Evolutionary conservation across 2,797 vertebrate genomes (phyloP), one percentile per base, ranked within the genome.

Genomic region (Brotogeris chrysoptera): DNA sequence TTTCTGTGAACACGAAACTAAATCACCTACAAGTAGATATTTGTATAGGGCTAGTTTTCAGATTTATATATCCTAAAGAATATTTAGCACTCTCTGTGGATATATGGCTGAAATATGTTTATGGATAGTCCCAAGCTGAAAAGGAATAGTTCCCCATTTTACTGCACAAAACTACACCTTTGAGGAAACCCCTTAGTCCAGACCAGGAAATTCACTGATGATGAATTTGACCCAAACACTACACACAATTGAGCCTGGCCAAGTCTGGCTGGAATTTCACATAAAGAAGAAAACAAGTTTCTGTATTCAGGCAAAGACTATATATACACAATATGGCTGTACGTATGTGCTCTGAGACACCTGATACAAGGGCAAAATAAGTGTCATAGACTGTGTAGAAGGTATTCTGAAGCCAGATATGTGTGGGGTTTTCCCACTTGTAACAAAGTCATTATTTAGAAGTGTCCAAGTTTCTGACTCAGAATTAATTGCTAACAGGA

Each of bases 1-100:
- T 79, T 90, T 76, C 43, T 82, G 3, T 10, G n/a, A 38, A 46
- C 32, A 30, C 0, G 0, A 32, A 0, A 1, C 38, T 28, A 21
- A 10, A n/a, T 61, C 8, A 30, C 60, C 38, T 73, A 66, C 10
- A 57, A 39, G 63, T 1, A 86, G 28, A 41, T 89, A 10, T 8
- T 36, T 85, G 25, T 70, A 21, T 16, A 77, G n/a, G 52, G 28
- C 17, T 70, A 12, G 13, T 66, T 91, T 78, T 87, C 64, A 87
- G 24, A 82, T 13, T 78, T 43, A 32, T 1, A 6, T 43, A 23
- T 55, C 53, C 38, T 50, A 36, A 76, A 84, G 64, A 70, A 43
- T 39, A 60, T 41, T 66, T 34, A 79, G 19, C 34, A 15, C 30
- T 19, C 28, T 76, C 41, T 82, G 53, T 77, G 32, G 10, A 2